A percentile compares a stretch with the other conserved stretches of the same genome.
Conservation (phyloP, 2,113 vertebrate genomes). For the Cyphomyrus plagiostoma region DNA sequence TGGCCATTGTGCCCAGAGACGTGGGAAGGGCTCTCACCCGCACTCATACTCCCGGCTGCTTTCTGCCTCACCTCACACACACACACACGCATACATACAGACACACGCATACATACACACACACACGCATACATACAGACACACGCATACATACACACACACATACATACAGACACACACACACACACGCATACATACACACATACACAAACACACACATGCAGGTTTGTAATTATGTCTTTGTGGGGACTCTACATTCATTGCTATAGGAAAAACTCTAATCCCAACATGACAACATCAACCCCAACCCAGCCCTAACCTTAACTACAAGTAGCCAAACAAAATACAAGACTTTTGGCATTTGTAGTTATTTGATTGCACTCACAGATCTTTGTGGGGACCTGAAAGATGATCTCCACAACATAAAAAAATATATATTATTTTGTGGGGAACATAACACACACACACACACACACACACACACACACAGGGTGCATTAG, state of each 20-base stretch:
- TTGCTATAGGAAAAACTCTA: too few relatives aligned
- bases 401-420: too few relatives aligned
- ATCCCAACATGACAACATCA: too few relatives aligned
- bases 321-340: too few relatives aligned
- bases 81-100: slow-evolving; percentile 11
- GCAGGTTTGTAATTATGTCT: too few relatives aligned
- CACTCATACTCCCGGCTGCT: slow-evolving; percentile 24
- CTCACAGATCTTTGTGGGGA: too few relatives aligned
- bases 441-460: too few relatives aligned
- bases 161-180: neutral
- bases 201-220: neutral
- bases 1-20: slow-evolving; percentile 46
- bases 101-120: neutral
- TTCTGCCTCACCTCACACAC: slow-evolving; percentile 4
- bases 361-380: too few relatives aligned
- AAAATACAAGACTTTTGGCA: too few relatives aligned
- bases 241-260: too few relatives aligned
- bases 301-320: too few relatives aligned
- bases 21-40: slow-evolving; percentile 40
- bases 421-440: too few relatives aligned
- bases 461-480: slow-evolving; percentile 11
- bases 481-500: neutral
- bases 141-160: slow-evolving; percentile 5
- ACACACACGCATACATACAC: neutral
- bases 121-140: neutral